Evolutionary conservation across 2,113 vertebrate species (phyloP).

Genomic region (Apteryx mantelli): DNA sequence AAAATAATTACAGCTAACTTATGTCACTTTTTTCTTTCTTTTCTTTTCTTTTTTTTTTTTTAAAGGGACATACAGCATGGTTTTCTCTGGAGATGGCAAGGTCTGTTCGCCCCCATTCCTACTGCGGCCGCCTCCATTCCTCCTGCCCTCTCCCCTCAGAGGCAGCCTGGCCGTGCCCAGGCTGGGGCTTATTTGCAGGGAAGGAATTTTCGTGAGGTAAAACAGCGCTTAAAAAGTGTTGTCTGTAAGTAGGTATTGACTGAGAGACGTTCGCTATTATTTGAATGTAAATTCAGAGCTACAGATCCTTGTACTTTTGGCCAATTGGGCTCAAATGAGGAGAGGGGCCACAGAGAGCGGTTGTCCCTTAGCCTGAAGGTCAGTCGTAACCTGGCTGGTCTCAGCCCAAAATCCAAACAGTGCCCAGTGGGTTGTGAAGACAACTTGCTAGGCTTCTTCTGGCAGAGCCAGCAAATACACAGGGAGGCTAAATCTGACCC

Average conservation of each 20-base stretch:
- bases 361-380: not conserved
- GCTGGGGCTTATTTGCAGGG: fast-evolving
- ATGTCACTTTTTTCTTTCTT: fast-evolving
- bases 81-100: not conserved
- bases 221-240: fast-evolving
- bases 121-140: no score
- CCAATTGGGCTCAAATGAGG: not conserved
- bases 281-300: fast-evolving
- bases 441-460: no score
- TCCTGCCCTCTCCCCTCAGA: not conserved
- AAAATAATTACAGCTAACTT: not conserved
- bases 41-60: no score
- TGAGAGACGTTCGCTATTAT: fast-evolving
- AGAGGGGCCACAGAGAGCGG: fast-evolving
- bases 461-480: no score
- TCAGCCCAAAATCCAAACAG: not conserved
- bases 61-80: fast-evolving
- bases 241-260: not conserved
- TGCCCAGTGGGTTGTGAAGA: not conserved
- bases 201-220: not conserved
- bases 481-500: not conserved
- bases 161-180: fast-evolving
- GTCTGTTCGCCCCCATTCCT: not conserved
- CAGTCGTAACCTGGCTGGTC: fast-evolving
- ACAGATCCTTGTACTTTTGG: fast-evolving